These are phyloP conservation scores for Corythornis madagascariensis DNA, from an alignment of 2,113 vertebrate species.

Conservation along the genomic window DNA sequence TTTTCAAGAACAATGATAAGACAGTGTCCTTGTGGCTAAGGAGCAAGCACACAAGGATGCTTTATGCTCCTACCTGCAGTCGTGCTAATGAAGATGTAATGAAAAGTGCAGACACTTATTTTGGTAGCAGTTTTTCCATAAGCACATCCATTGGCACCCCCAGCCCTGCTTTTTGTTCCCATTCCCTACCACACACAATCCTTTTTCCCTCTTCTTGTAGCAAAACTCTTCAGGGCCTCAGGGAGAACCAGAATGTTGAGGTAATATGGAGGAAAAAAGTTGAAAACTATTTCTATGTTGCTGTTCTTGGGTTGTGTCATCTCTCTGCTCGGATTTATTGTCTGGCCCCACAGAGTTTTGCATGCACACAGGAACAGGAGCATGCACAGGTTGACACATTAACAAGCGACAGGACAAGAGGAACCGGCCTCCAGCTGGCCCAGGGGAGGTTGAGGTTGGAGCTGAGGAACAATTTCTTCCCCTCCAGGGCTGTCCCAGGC, in stretches of 20 bases:
- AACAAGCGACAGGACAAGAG: not conserved
- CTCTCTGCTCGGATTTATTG: not conserved
- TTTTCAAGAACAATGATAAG: fast-evolving
- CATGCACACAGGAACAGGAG: not conserved
- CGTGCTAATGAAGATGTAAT: not conserved
- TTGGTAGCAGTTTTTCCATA: not conserved
- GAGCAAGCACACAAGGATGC: not conserved
- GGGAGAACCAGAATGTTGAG: not conserved
- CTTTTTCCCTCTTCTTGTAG: not conserved
- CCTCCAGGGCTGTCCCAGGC: too few relatives aligned
- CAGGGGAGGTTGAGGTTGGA: not conserved
- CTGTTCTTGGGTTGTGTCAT: not conserved
- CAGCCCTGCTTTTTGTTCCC: not conserved
- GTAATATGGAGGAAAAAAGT: not conserved
- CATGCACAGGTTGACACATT: fast-evolving
- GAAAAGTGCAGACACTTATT: not conserved
- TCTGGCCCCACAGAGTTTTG: not conserved
- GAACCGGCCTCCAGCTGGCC: not conserved
- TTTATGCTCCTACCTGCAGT: not conserved
- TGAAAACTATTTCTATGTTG: not conserved
- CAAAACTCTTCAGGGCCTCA: not conserved
- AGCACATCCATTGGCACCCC: not conserved
- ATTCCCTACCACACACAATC: not conserved
- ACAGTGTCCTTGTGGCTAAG: not conserved
- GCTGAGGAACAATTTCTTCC: not conserved